Conservation (phyloP, 2,888 invertebrate species). For the Leptopilina myrica region DNA sequence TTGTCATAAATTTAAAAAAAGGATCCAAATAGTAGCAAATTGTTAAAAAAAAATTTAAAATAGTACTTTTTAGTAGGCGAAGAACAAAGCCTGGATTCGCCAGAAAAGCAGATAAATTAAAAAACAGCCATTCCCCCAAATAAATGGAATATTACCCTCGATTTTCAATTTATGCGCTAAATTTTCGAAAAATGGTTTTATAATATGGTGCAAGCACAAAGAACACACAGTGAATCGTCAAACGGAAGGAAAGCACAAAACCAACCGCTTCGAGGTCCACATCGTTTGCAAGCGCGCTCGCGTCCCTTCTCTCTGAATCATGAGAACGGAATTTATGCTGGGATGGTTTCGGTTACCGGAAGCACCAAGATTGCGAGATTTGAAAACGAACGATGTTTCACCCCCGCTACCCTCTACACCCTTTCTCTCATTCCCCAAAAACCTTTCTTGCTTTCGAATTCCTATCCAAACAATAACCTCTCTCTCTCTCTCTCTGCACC, state of each 20-base stretch:
- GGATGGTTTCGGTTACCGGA: constrained; percentile 26
- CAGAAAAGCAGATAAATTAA: no score
- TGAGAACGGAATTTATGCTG: constrained; percentile 36
- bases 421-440: no score
- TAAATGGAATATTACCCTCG: no score
- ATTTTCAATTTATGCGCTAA: not conserved
- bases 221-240: constrained; percentile 11
- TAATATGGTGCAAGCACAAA: not conserved
- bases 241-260: constrained; percentile 30
- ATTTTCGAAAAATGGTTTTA: constrained; percentile 6
- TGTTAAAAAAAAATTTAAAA: no score
- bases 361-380: constrained; percentile 36
- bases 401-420: not conserved
- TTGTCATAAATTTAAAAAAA: no score
- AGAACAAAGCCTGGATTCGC: no score
- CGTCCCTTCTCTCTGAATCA: constrained; percentile 28
- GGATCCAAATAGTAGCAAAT: no score
- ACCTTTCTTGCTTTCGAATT: not conserved
- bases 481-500: not conserved
- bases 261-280: constrained; percentile 7
- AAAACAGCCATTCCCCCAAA: no score
- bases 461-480: constrained; percentile 22
- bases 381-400: constrained; percentile 38
- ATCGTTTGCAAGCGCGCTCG: not conserved
- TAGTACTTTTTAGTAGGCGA: no score